phyloP scores from a whole-genome alignment of 2,797 vertebrate genomes.

The Cercopithecus petaurista region DNA sequence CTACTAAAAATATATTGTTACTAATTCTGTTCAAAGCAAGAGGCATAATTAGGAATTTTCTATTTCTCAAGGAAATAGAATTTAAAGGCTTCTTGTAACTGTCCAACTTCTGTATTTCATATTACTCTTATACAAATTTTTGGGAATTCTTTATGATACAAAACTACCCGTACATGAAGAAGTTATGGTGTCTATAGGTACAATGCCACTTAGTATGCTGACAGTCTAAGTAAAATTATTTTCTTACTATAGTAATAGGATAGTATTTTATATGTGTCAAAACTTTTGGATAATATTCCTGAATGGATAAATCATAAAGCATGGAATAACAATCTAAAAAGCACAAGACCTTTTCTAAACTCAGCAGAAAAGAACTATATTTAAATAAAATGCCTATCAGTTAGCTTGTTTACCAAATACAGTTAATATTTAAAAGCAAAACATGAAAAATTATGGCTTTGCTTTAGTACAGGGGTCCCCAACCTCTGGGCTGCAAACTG shows the following conservation, averaged over 20 bases:
- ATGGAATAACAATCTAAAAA: neutral
- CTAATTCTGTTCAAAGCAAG: conserved; percentile 19
- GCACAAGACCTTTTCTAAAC: neutral
- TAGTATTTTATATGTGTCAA: neutral
- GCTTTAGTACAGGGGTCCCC: no score
- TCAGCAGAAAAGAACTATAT: neutral
- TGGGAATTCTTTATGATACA: neutral
- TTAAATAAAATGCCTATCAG: conserved; percentile 9
- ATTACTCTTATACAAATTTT: neutral
- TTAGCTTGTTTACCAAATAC: neutral
- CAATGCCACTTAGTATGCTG: neutral
- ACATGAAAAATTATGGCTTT: neutral
- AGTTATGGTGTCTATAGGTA: neutral
- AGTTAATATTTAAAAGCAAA: conserved; percentile 44
- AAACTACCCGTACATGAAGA: neutral
- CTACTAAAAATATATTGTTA: neutral
- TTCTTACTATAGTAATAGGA: neutral
- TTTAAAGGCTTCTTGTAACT: neutral
- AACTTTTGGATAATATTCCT: neutral
- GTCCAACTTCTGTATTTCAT: neutral
- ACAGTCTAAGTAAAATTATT: neutral
- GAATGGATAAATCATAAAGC: neutral
- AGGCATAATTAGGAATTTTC: conserved; percentile 10
- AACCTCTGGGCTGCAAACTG: no score
- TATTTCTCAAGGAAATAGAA: neutral